Evolutionary conservation across 30 jellyfish, hydroid and myxozoan genomes (phyloP).

Genomic region (Aurelia sp.): DNA sequence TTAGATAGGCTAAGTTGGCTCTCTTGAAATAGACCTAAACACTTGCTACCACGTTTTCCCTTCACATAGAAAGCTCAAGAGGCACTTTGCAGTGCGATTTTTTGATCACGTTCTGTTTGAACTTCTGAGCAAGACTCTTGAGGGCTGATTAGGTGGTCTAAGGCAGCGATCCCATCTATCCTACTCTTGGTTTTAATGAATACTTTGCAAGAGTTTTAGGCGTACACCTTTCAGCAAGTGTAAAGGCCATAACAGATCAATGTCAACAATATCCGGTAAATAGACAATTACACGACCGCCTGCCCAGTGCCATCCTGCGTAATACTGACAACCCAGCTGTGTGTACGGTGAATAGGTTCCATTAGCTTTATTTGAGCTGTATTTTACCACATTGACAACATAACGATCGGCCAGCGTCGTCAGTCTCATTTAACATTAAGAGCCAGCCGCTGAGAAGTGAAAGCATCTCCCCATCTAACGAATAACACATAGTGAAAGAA

Average conservation of each 20-base stretch:
- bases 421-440: too few relatives aligned
- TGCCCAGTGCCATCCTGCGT: conserved; percentile 63
- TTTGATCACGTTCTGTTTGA: conserved; percentile 6
- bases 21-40: conserved; percentile 33
- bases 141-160: conserved; percentile 62
- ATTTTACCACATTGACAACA: conserved; percentile 69
- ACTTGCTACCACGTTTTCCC: conserved; percentile 31
- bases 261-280: conserved; percentile 84
- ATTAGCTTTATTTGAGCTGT: conserved; percentile 75
- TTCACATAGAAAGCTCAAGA: conserved; percentile 5
- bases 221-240: conserved; percentile 67
- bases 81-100: conserved; percentile 3
- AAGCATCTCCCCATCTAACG: not conserved
- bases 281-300: conserved; percentile 60
- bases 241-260: conserved; percentile 59
- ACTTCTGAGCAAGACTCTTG: not conserved
- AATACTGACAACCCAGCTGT: conserved; percentile 70
- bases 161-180: not conserved
- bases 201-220: conserved; percentile 49
- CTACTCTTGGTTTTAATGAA: conserved; percentile 65
- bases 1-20: not conserved
- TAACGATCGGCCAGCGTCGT: conserved; percentile 18
- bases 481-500: not conserved
- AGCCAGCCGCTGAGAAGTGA: not conserved
- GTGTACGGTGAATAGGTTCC: conserved; percentile 63